Evolutionary conservation across 2,888 invertebrate species (phyloP), one percentile per base, ranked within the genome.

Genomic region (Phytoseiulus persimilis): DNA sequence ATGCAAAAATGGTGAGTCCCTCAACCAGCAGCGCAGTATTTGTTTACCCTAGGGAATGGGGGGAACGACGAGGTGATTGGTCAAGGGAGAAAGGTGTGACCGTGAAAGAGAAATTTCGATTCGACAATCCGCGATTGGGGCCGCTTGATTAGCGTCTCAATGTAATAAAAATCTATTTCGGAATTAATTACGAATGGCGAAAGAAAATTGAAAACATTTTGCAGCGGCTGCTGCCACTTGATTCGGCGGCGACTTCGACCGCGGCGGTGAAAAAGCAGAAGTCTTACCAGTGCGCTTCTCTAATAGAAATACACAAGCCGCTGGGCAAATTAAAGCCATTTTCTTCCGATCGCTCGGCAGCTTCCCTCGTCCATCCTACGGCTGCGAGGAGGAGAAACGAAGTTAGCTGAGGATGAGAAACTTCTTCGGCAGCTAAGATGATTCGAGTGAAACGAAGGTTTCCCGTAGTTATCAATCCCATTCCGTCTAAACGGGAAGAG

Each of bases 201-300:
- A 65, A 65, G 65, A 65, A 65, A 65, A 65, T 65, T 65, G 65
- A 65, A 65, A 65, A 65, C 65, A 65, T 65, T 65, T 65, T 65
- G 65, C 65, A 14, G 65, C 65, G 18, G 14, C 14, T 14, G 46
- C 46, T 14, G 46, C 46, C 46, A 14, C 46, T 11, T 46, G 9
- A 46, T n/a, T 11, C 46, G 14, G 18, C 65, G 65, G 18, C 65
- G 65, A 65, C 65, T 65, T 18, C 65, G 28, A 65, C 23, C 2
- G 23, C 65, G 28, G 65, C 65, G 23, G 28, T 28, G 65, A 65
- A 65, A 28, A 65, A 65, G 65, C 14, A 65, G 9, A 3, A 9
- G 39, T 39, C 3, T 39, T 65, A 65, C 65, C 65, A 65, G 28
- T 28, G 65, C 23, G 18, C 65, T 11, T 65, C 65, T 23, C 65